Percentiles rank a stretch among this genome's conserved stretches.
Evolutionary conservation across 2,888 invertebrate genomes (phyloP).

Genomic region (Ganaspis brasiliensis): DNA sequence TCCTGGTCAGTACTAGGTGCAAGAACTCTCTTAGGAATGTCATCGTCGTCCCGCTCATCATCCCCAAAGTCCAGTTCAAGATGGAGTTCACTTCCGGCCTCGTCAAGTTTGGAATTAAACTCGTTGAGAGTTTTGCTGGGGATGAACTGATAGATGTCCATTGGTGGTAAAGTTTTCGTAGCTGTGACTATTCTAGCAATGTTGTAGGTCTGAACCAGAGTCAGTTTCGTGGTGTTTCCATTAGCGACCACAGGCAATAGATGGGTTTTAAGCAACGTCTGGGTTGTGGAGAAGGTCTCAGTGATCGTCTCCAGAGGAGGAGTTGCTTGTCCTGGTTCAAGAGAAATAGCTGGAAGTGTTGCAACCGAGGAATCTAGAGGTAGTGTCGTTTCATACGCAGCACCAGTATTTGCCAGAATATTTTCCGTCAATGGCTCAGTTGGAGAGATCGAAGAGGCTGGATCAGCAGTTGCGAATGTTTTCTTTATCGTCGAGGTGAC

Average conservation of each 20-base stretch:
- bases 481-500: constrained; percentile 93
- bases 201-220: constrained; percentile 94
- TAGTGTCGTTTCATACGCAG: constrained; percentile 87
- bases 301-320: constrained; percentile 94
- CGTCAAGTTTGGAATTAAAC: constrained; percentile 93
- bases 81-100: constrained; percentile 93
- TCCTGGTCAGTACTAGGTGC: constrained; percentile 83
- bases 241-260: constrained; percentile 91
- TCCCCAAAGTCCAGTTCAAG: constrained; percentile 92
- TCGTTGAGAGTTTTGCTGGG: constrained; percentile 93
- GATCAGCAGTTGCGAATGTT: constrained; percentile 85
- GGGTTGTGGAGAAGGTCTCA: constrained; percentile 95
- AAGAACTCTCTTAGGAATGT: constrained; percentile 79
- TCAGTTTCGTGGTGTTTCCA: constrained; percentile 88
- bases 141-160: constrained; percentile 93
- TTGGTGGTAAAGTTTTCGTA: constrained; percentile 93
- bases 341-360: constrained; percentile 90
- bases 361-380: constrained; percentile 90
- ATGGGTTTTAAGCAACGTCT: constrained; percentile 93
- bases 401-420: constrained; percentile 89
- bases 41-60: constrained; percentile 82
- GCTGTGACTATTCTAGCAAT: constrained; percentile 94
- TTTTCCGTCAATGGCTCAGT: constrained; percentile 93
- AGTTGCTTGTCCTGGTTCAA: constrained; percentile 90
- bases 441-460: constrained; percentile 82